Evolutionary conservation across 2,113 vertebrate species (phyloP).

Genomic region (Pleuronectes platessa): DNA sequence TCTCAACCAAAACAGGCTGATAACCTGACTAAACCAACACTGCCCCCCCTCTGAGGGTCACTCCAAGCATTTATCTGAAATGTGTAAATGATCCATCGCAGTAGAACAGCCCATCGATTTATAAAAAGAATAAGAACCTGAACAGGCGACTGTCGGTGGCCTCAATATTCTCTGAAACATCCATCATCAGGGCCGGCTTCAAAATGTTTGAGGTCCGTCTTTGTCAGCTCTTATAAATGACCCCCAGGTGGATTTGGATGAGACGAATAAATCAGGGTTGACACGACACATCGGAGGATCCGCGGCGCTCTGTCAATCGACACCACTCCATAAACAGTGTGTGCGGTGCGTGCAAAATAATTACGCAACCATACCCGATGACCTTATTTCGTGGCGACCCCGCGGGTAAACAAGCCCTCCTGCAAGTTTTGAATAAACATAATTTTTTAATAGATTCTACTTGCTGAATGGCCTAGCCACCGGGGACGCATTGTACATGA

Average conservation of each 20-base stretch:
- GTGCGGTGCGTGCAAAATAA: conserved; percentile 49
- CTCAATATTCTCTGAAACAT: conserved; percentile 61
- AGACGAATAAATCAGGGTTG: conserved; percentile 72
- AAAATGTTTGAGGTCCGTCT: conserved; percentile 54
- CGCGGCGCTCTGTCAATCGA: conserved; percentile 55
- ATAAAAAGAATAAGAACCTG: conserved; percentile 22
- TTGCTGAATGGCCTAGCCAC: conserved; percentile 30
- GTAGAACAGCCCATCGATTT: conserved; percentile 26
- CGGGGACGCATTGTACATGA: conserved; percentile 21
- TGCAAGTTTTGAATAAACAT: conserved; percentile 67
- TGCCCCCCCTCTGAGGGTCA: neutral
- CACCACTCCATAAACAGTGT: conserved; percentile 5
- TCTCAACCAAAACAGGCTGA: neutral
- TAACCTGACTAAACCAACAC: too few species aligned
- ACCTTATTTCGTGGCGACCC: conserved; percentile 62
- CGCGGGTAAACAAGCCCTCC: conserved; percentile 50
- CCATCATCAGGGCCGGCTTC: conserved; percentile 45
- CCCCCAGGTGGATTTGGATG: conserved; percentile 60
- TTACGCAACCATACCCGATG: conserved; percentile 63
- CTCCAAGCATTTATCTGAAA: conserved; percentile 1
- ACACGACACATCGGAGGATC: conserved; percentile 52
- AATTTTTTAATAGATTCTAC: conserved; percentile 9
- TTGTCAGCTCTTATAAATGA: conserved; percentile 72
- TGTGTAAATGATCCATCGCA: conserved; percentile 26
- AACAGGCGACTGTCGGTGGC: conserved; percentile 24